These are phyloP conservation scores for Cossypha niveicapilla DNA, from an alignment of 2,797 vertebrate species.

Conservation along the genomic window DNA sequence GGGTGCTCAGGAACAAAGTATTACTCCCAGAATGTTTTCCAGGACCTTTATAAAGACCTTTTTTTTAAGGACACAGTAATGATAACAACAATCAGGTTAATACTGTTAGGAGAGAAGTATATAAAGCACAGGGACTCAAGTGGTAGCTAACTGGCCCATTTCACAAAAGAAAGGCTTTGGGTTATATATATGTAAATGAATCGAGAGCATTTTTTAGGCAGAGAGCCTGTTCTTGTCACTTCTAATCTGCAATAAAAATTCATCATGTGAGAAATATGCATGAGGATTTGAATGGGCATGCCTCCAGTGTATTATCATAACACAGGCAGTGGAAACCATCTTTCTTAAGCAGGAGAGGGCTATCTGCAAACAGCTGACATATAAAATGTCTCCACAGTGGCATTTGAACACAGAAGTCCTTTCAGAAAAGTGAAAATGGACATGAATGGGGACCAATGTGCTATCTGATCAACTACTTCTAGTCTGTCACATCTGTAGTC, in stretches of 20 bases:
- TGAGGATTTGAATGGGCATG: not conserved
- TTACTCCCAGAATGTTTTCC: not conserved
- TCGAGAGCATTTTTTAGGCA: conserved; percentile 15
- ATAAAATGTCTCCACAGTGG: not conserved
- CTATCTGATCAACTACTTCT: not conserved
- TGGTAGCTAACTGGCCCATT: not conserved
- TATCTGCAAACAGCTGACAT: not conserved
- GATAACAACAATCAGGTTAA: not conserved
- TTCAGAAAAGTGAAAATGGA: not conserved
- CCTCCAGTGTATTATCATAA: conserved; percentile 26
- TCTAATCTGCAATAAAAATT: conserved; percentile 48
- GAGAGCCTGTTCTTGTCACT: conserved; percentile 34
- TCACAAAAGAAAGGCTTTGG: not conserved
- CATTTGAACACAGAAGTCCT: not conserved
- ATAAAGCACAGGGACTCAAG: not conserved
- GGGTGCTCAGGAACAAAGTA: not conserved
- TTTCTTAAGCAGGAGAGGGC: not conserved
- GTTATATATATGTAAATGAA: conserved; percentile 47
- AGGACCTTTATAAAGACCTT: not conserved
- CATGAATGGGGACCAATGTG: not conserved
- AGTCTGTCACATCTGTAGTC: not conserved
- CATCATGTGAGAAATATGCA: conserved; percentile 41
- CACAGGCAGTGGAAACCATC: not conserved
- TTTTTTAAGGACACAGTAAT: not conserved
- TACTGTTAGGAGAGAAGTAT: not conserved